phyloP scores from a whole-genome alignment of 1,140 invertebrate genomes.

The Macrostomum lignano region DNA sequence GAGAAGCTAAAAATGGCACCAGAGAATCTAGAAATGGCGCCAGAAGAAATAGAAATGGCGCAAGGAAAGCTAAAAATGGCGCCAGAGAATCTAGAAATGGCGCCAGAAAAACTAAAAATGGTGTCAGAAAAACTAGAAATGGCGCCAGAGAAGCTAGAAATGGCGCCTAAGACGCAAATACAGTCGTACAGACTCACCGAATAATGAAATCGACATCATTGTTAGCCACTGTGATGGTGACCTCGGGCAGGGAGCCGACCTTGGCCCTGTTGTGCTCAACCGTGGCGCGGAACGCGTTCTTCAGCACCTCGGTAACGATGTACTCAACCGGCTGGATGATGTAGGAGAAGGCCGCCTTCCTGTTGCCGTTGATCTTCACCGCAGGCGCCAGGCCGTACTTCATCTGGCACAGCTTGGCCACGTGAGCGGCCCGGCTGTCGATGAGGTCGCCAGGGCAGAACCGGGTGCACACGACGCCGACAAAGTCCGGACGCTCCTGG shows the following conservation, averaged over 20 bases:
- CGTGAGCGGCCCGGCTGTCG: slow-evolving; percentile 30
- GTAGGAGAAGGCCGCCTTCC: slow-evolving; percentile 33
- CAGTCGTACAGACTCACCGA: too few species aligned
- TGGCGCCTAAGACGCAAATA: too few species aligned
- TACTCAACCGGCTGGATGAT: slow-evolving; percentile 33
- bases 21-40: too few species aligned
- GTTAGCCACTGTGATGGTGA: slow-evolving; percentile 34
- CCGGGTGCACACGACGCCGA: slow-evolving; percentile 35
- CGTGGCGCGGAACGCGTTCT: slow-evolving; percentile 31
- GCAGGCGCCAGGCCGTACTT: slow-evolving; percentile 32
- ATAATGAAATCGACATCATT: slow-evolving; percentile 36
- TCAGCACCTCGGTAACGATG: slow-evolving; percentile 35
- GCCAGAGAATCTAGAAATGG: too few species aligned
- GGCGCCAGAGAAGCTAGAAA: too few species aligned
- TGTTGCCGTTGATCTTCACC: slow-evolving; percentile 34
- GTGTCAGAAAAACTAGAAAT: too few species aligned
- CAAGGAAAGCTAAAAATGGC: too few species aligned
- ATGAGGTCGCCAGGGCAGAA: slow-evolving; percentile 33
- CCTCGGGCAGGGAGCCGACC: slow-evolving; percentile 30
- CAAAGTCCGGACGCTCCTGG: slow-evolving; percentile 31
- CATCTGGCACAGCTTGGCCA: not conserved
- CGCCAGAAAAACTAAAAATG: too few species aligned
- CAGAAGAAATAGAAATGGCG: too few species aligned
- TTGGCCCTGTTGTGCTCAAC: slow-evolving; percentile 32
- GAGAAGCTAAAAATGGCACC: too few species aligned